phyloP scores from a whole-genome alignment of 2,797 vertebrate genomes.

The Myotis planiceps region DNA sequence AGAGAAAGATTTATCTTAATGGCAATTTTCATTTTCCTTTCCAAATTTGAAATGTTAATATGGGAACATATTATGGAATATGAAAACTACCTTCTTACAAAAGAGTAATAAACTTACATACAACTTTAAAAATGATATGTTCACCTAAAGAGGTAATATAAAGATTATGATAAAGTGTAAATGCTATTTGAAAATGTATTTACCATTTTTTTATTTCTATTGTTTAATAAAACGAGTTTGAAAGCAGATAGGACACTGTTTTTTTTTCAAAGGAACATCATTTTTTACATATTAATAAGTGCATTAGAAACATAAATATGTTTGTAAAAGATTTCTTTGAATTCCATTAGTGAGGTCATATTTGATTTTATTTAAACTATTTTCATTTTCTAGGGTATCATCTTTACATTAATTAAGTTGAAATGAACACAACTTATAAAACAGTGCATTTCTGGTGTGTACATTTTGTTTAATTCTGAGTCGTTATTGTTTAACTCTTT shows the following conservation, averaged over 20 bases:
- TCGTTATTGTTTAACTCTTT: neutral
- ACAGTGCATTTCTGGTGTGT: neutral
- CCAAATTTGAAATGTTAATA: constrained; percentile 15
- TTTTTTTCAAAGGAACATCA: neutral
- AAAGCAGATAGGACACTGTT: neutral
- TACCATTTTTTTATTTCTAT: neutral
- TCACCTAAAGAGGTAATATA: neutral
- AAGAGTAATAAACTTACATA: neutral
- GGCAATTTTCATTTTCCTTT: neutral
- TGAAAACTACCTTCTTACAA: neutral
- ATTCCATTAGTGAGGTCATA: constrained; percentile 13
- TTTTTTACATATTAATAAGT: neutral
- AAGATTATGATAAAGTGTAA: neutral
- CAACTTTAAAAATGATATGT: neutral
- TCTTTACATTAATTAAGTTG: neutral
- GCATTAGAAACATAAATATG: constrained; percentile 37
- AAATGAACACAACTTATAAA: neutral
- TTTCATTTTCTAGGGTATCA: neutral
- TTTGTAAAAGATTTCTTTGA: constrained; percentile 38
- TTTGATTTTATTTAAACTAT: constrained; percentile 48
- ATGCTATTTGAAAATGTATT: constrained; percentile 32
- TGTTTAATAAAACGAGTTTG: neutral
- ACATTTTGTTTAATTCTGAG: neutral
- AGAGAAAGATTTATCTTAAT: neutral
- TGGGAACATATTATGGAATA: neutral